Evolutionary conservation across 1,140 invertebrate species (phyloP).

Genomic region (Drosophila truncata): DNA sequence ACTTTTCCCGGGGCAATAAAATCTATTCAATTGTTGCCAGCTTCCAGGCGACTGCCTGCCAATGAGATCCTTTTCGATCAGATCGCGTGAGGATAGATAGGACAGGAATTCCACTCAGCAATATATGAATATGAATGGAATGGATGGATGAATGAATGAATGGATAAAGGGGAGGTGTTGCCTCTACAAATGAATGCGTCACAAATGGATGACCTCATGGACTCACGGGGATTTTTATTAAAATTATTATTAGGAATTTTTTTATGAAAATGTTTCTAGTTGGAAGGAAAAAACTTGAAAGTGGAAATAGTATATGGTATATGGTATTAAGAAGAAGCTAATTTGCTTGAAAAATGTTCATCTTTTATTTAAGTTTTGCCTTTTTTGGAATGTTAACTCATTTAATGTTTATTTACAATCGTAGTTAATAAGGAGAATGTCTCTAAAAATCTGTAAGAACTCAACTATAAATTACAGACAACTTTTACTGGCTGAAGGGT

Average conservation of each 20-base stretch:
- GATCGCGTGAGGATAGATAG: conserved; percentile 57
- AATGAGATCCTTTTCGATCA: conserved; percentile 47
- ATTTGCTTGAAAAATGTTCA: neutral
- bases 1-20: conserved; percentile 62
- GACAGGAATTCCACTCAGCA: conserved; percentile 42
- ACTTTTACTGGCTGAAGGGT: conserved; percentile 1
- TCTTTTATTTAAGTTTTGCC: neutral
- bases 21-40: conserved; percentile 70
- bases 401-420: neutral
- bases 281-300: neutral
- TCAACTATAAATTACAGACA: neutral
- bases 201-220: conserved; percentile 26
- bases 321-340: too few relatives aligned
- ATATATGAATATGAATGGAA: conserved; percentile 35
- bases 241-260: neutral
- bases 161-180: conserved; percentile 11
- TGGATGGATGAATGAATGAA: neutral
- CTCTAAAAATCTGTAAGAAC: neutral
- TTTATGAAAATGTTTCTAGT: neutral
- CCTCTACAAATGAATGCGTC: conserved; percentile 5
- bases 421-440: neutral
- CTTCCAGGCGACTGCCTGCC: conserved; percentile 65
- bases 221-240: conserved; percentile 17
- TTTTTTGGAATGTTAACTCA: neutral
- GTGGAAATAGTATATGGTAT: too few relatives aligned